phyloP scores from a whole-genome alignment of 1,140 invertebrate species.

The Asobara japonica region DNA sequence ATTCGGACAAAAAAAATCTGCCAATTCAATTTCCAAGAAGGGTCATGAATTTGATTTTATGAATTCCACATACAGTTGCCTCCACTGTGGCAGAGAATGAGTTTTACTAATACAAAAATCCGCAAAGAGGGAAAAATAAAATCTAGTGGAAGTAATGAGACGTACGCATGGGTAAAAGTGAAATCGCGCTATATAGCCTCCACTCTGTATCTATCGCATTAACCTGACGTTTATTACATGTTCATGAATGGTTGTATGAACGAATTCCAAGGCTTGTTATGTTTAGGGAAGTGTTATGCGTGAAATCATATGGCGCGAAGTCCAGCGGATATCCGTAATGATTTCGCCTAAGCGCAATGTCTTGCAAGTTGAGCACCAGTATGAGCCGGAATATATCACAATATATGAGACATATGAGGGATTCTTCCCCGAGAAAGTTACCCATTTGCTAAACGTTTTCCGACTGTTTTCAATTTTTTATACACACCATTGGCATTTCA shows the following conservation, averaged over 20 bases:
- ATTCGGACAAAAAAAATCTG: no score
- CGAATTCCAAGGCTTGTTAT: slow-evolving; percentile 29
- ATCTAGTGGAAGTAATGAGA: slow-evolving; percentile 5
- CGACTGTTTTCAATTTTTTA: no score
- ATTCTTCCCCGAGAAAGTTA: no score
- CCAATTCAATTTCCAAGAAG: background rate
- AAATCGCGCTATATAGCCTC: slow-evolving; percentile 22
- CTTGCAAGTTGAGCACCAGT: no score
- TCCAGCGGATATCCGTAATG: slow-evolving; percentile 26
- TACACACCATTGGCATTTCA: no score
- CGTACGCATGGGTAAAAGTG: slow-evolving; percentile 36
- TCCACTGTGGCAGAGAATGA: no score
- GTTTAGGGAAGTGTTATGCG: slow-evolving; percentile 33
- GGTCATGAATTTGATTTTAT: no score
- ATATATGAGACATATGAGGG: no score
- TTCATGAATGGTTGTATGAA: slow-evolving; percentile 26
- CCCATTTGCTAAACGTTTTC: no score
- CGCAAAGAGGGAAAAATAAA: background rate
- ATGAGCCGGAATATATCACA: no score
- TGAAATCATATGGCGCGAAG: slow-evolving; percentile 19
- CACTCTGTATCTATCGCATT: slow-evolving; percentile 13
- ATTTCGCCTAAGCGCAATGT: background rate
- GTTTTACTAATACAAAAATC: background rate
- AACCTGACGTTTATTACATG: slow-evolving; percentile 31
- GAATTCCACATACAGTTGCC: no score